A percentile compares a stretch with the other conserved stretches of the same genome.
These are phyloP conservation scores for Odontamblyopus lacepedii DNA, from an alignment of 2,797 vertebrate species.

Conservation along the genomic window DNA sequence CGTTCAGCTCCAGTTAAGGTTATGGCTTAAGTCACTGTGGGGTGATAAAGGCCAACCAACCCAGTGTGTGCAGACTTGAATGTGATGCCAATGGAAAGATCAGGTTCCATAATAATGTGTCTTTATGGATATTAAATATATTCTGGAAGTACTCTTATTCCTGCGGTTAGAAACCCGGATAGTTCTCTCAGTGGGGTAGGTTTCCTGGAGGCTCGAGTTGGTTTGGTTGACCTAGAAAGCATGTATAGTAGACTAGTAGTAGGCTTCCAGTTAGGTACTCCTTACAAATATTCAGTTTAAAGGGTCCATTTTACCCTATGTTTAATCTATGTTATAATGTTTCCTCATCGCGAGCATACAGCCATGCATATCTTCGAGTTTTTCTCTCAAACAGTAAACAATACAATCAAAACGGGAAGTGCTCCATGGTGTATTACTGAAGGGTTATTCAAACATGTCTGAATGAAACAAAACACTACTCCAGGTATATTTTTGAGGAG, in stretches of 20 bases:
- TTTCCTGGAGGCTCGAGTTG: neutral
- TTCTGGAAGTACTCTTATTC: neutral
- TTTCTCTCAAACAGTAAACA: too few species aligned
- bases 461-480: too few species aligned
- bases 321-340: too few species aligned
- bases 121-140: conserved; percentile 58
- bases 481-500: too few species aligned
- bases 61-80: conserved; percentile 5
- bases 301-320: too few species aligned
- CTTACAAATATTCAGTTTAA: neutral
- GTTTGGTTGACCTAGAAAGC: neutral
- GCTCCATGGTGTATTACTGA: too few species aligned
- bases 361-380: too few species aligned
- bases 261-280: neutral
- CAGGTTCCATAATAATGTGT: conserved; percentile 1
- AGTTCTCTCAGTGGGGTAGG: neutral
- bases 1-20: neutral
- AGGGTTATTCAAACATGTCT: too few species aligned
- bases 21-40: conserved; percentile 10
- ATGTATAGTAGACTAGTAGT: neutral
- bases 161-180: neutral
- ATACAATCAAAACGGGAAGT: too few species aligned
- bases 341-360: too few species aligned
- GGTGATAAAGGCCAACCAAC: conserved; percentile 24
- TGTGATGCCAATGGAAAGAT: conserved; percentile 25